These are phyloP conservation scores for Danaus chrysippus DNA, from an alignment of 2,888 invertebrate species.

Conservation along the genomic window DNA sequence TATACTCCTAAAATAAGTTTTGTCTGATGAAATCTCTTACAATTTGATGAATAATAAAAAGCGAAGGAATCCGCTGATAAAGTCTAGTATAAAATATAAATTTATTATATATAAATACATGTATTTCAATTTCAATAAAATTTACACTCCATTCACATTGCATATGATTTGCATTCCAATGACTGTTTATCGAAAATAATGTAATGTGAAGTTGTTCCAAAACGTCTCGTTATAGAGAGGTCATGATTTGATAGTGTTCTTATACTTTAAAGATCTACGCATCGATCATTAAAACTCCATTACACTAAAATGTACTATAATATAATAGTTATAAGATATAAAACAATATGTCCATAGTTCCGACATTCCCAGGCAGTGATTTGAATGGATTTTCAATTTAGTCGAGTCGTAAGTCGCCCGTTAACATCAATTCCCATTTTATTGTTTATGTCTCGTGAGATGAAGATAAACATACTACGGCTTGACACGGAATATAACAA, in stretches of 20 bases:
- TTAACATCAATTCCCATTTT: conserved; percentile 36
- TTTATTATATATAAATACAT: too few relatives aligned
- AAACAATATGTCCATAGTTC: neutral
- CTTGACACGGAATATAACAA: too few relatives aligned
- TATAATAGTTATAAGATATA: conserved; percentile 8
- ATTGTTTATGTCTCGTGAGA: conserved; percentile 23
- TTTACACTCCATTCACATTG: too few relatives aligned
- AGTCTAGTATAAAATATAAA: too few relatives aligned
- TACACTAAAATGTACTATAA: conserved; percentile 23
- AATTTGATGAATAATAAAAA: too few relatives aligned
- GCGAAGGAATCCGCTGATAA: too few relatives aligned
- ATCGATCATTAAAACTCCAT: neutral
- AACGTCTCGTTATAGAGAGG: conserved; percentile 22
- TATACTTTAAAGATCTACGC: neutral
- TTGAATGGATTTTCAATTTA: conserved; percentile 41
- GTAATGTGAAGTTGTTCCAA: neutral
- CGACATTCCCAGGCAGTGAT: conserved; percentile 27
- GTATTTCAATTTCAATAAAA: too few relatives aligned
- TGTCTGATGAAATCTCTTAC: too few relatives aligned
- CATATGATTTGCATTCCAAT: too few relatives aligned
- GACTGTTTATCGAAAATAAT: too few relatives aligned
- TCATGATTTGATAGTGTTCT: conserved; percentile 35
- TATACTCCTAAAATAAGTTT: too few relatives aligned
- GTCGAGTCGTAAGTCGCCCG: conserved; percentile 40
- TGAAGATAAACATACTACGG: conserved; percentile 16